A percentile compares a stretch with the other conserved stretches of the same genome.
These are phyloP conservation scores for Synaphobranchus kaupii DNA, from an alignment of 2,797 vertebrate species.

Conservation along the genomic window DNA sequence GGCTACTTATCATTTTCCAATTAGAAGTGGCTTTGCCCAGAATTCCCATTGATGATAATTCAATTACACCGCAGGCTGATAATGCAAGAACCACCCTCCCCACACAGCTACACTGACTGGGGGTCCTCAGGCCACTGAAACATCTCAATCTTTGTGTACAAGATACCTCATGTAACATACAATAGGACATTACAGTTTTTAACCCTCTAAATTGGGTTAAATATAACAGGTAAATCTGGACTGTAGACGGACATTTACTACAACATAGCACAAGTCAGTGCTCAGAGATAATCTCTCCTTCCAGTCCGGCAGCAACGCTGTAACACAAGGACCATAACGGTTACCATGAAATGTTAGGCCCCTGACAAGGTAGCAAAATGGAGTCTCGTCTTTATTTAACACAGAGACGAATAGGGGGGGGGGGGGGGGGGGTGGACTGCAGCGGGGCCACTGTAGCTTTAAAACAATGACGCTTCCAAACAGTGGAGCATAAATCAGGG, in stretches of 20 bases:
- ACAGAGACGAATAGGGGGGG: slow-evolving; percentile 35
- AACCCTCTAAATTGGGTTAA: slow-evolving; percentile 44
- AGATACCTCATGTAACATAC: slow-evolving; percentile 59
- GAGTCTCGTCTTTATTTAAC: slow-evolving; percentile 61
- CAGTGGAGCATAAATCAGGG: slow-evolving; percentile 34
- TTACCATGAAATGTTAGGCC: slow-evolving; percentile 34
- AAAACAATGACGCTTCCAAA: slow-evolving; percentile 59
- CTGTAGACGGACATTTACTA: slow-evolving; percentile 43
- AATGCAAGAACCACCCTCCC: slow-evolving; percentile 43
- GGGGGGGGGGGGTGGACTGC: slow-evolving; percentile 9
- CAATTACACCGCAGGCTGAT: slow-evolving; percentile 54
- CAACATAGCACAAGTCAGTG: slow-evolving; percentile 35
- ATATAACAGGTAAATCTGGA: not conserved
- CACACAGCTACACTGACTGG: slow-evolving; percentile 57
- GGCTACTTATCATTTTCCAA: not conserved
- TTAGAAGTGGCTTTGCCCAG: slow-evolving; percentile 27
- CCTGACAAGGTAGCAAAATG: slow-evolving; percentile 60
- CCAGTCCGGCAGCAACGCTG: slow-evolving; percentile 23
- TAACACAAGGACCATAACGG: slow-evolving; percentile 33
- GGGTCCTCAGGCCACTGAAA: slow-evolving; percentile 48
- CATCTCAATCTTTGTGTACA: slow-evolving; percentile 44
- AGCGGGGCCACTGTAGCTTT: slow-evolving; percentile 51
- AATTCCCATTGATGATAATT: slow-evolving; percentile 41
- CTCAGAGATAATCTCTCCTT: not conserved
- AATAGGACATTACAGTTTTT: slow-evolving; percentile 36